Evolutionary conservation across 2,888 invertebrate genomes (phyloP).

Genomic region (Orthosia gracilis): DNA sequence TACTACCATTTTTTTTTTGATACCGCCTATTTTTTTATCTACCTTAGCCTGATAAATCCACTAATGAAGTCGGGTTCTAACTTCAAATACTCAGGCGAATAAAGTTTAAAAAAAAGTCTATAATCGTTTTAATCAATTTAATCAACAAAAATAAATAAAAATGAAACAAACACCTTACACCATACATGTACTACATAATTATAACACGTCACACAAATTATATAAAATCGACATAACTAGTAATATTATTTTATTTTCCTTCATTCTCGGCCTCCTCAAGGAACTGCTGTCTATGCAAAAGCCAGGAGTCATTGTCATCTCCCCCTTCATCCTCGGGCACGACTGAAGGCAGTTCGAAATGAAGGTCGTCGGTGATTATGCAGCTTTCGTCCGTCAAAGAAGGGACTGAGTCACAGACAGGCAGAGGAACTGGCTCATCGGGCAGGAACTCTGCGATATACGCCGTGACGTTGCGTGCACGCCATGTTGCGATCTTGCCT

Average conservation of each 20-base stretch:
- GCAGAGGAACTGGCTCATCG: conserved; percentile 93
- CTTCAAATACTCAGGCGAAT: neutral
- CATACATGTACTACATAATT: neutral
- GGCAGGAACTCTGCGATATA: conserved; percentile 94
- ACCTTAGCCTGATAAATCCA: no score
- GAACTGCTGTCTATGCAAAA: conserved; percentile 85
- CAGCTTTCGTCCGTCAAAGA: conserved; percentile 85
- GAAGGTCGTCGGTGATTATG: conserved; percentile 82
- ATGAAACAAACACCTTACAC: neutral
- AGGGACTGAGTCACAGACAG: conserved; percentile 92
- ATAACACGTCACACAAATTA: neutral
- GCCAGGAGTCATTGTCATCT: conserved; percentile 86
- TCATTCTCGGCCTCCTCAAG: conserved; percentile 82
- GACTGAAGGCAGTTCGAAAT: conserved; percentile 82
- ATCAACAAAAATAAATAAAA: conserved; percentile 1
- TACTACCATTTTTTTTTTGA: no score
- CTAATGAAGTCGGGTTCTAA: no score
- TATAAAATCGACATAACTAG: neutral
- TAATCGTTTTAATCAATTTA: neutral
- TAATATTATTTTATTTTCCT: conserved; percentile 15
- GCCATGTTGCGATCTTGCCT: conserved; percentile 92
- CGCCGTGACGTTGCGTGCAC: conserved; percentile 92
- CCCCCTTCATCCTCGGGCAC: conserved; percentile 83
- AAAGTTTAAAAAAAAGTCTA: neutral
- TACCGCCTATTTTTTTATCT: no score